Percentiles rank a stretch among this genome's conserved stretches.
Evolutionary conservation across 2,113 vertebrate genomes (phyloP).

Genomic region (Sinosuthora webbiana): DNA sequence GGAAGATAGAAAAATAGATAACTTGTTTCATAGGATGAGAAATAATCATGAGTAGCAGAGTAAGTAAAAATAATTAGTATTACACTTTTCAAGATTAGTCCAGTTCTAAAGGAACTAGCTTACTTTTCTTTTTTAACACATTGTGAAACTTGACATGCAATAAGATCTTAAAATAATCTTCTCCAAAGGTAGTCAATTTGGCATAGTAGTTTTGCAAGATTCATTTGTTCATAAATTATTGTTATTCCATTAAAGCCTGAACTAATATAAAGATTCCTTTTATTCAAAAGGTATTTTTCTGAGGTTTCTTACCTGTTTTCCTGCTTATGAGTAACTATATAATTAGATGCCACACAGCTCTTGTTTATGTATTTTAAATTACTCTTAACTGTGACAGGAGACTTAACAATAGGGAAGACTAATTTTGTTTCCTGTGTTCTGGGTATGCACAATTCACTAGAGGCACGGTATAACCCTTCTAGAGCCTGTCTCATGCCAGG

Average conservation of each 20-base stretch:
- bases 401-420: not conserved
- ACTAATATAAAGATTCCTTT: not conserved
- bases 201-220: not conserved
- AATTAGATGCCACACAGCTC: not conserved
- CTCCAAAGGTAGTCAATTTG: not conserved
- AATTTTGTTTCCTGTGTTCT: slow-evolving; percentile 9
- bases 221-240: not conserved
- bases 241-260: not conserved
- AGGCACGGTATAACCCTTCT: not conserved
- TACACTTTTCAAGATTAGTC: not conserved
- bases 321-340: not conserved
- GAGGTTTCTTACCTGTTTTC: not conserved
- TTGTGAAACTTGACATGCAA: not conserved
- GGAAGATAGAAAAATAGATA: not conserved
- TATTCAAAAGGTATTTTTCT: not conserved
- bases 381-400: not conserved
- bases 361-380: not conserved
- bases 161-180: not conserved
- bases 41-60: not conserved
- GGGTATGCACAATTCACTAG: not conserved
- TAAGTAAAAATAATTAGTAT: not conserved
- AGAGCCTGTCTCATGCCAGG: not conserved
- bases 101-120: not conserved
- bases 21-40: not conserved
- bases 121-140: not conserved